Conservation (phyloP, 2,113 vertebrate genomes). For the Pundamilia nyererei region DNA sequence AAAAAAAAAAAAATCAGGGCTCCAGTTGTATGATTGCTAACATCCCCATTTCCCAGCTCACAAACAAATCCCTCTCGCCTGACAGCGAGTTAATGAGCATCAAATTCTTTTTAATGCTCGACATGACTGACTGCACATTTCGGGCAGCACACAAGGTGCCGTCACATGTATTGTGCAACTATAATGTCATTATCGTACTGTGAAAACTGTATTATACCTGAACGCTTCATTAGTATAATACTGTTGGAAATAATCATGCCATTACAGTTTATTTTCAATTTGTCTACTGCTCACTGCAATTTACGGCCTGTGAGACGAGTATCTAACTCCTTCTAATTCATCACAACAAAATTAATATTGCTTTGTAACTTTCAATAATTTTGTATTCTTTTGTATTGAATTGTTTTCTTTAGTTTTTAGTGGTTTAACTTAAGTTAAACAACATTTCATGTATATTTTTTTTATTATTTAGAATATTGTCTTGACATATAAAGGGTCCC, state of each 20-base stretch:
- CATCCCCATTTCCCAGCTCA: conserved; percentile 2
- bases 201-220: conserved; percentile 28
- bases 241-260: background rate
- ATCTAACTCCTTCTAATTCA: background rate
- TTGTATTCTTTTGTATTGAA: background rate
- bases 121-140: conserved; percentile 19
- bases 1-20: background rate
- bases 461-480: background rate
- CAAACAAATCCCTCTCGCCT: background rate
- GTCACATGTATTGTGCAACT: background rate
- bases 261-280: background rate
- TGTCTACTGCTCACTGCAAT: background rate
- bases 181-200: conserved; percentile 29
- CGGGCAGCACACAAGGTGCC: background rate
- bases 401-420: background rate
- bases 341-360: background rate
- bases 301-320: background rate
- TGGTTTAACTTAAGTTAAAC: background rate
- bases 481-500: background rate
- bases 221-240: conserved; percentile 27
- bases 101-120: conserved; percentile 28
- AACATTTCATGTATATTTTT: background rate
- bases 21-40: background rate
- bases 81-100: conserved; percentile 33
- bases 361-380: background rate